These are phyloP conservation scores for Aotus griseimembra DNA, from an alignment of 2,797 vertebrate genomes.

Conservation along the genomic window DNA sequence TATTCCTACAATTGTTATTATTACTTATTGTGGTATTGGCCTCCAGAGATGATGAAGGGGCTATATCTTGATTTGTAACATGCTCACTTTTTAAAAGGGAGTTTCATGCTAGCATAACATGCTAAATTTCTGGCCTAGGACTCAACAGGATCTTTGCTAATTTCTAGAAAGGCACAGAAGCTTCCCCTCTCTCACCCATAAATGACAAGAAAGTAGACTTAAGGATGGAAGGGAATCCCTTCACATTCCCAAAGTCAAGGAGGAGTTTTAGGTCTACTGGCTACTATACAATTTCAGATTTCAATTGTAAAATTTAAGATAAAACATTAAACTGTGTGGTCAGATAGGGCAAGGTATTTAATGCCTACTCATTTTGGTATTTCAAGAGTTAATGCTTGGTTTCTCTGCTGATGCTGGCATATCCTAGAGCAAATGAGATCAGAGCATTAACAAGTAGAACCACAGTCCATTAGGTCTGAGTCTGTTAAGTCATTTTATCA, in stretches of 20 bases:
- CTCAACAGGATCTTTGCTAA: background rate
- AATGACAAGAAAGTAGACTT: background rate
- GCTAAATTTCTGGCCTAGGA: background rate
- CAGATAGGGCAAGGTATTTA: background rate
- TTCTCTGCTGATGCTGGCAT: slow-evolving; percentile 30
- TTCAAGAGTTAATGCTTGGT: background rate
- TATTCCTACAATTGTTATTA: background rate
- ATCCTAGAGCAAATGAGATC: slow-evolving; percentile 3
- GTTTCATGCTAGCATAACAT: background rate
- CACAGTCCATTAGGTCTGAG: slow-evolving; percentile 23
- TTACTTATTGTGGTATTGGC: background rate
- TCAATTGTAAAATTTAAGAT: background rate
- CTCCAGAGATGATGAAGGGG: background rate
- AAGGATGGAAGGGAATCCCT: slow-evolving; percentile 18
- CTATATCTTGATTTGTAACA: background rate
- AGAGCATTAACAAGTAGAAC: slow-evolving; percentile 41
- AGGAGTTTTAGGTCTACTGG: background rate
- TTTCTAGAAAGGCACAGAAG: slow-evolving; percentile 45
- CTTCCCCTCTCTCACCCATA: background rate
- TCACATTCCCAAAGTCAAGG: background rate
- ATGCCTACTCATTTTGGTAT: background rate
- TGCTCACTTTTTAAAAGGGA: slow-evolving; percentile 26
- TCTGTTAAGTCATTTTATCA: slow-evolving; percentile 48
- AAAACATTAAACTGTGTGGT: background rate
- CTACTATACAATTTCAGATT: background rate